phyloP scores from a whole-genome alignment of 2,113 vertebrate species.

The Triplophysa rosa region DNA sequence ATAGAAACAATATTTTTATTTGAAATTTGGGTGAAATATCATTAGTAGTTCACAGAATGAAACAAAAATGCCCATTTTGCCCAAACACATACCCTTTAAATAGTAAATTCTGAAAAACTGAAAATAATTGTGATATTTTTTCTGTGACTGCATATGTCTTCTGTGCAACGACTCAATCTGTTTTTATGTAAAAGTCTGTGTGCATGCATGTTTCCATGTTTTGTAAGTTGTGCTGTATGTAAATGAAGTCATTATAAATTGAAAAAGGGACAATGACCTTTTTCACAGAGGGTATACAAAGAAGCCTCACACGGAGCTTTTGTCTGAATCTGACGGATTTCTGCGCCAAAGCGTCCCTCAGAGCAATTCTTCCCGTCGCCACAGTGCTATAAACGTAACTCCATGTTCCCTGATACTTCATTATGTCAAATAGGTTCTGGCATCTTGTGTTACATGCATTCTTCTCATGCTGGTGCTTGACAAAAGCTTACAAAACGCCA shows the following conservation, averaged over 20 bases:
- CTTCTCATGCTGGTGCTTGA: slow-evolving; percentile 30
- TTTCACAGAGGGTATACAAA: slow-evolving; percentile 33
- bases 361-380: slow-evolving; percentile 22
- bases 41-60: no score
- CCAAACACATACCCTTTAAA: no score
- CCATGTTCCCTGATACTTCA: slow-evolving; percentile 34
- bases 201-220: neutral
- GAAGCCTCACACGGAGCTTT: slow-evolving; percentile 13
- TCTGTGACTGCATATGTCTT: neutral
- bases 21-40: no score
- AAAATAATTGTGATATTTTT: no score
- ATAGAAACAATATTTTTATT: no score
- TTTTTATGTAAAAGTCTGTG: neutral
- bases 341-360: slow-evolving; percentile 23
- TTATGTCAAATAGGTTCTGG: slow-evolving; percentile 35
- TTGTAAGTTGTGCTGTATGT: slow-evolving; percentile 8
- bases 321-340: slow-evolving; percentile 29
- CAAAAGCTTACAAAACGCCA: slow-evolving; percentile 27
- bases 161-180: neutral
- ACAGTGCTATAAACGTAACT: slow-evolving; percentile 28
- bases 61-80: no score
- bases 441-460: slow-evolving; percentile 30
- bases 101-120: no score
- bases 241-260: slow-evolving; percentile 31
- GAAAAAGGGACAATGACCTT: slow-evolving; percentile 40